phyloP scores from a whole-genome alignment of 2,113 vertebrate species.

The Tonatia bakeri region DNA sequence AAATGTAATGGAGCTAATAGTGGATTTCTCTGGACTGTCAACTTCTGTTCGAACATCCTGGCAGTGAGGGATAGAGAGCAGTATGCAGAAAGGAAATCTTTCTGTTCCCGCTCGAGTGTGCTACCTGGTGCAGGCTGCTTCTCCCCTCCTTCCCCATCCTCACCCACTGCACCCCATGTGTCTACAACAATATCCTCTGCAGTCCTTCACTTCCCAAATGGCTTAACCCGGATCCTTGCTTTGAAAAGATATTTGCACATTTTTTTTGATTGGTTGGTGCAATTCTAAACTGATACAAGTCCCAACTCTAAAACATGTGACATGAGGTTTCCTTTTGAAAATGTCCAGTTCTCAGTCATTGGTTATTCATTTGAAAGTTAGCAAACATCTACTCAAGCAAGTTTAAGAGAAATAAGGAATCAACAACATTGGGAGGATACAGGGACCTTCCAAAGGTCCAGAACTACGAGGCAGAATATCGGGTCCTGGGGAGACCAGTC shows the following conservation, averaged over 20 bases:
- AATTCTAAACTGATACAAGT: not conserved
- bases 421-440: not conserved
- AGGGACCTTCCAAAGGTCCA: not conserved
- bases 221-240: not conserved
- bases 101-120: not conserved
- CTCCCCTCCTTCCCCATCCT: too few species aligned
- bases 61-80: not conserved
- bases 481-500: too few species aligned
- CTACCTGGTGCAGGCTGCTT: too few species aligned
- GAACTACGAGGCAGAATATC: too few species aligned
- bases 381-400: not conserved
- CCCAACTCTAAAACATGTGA: not conserved
- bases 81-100: not conserved
- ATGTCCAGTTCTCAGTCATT: not conserved
- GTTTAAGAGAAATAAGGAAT: not conserved
- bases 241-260: not conserved
- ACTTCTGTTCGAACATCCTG: conserved; percentile 21
- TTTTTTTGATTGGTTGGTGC: not conserved
- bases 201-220: not conserved
- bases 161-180: too few species aligned
- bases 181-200: not conserved
- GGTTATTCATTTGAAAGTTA: not conserved
- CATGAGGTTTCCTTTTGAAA: not conserved
- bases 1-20: conserved; percentile 47
- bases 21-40: conserved; percentile 43